phyloP scores from a whole-genome alignment of 2,113 vertebrate species.

The Nothoprocta pentlandii region DNA sequence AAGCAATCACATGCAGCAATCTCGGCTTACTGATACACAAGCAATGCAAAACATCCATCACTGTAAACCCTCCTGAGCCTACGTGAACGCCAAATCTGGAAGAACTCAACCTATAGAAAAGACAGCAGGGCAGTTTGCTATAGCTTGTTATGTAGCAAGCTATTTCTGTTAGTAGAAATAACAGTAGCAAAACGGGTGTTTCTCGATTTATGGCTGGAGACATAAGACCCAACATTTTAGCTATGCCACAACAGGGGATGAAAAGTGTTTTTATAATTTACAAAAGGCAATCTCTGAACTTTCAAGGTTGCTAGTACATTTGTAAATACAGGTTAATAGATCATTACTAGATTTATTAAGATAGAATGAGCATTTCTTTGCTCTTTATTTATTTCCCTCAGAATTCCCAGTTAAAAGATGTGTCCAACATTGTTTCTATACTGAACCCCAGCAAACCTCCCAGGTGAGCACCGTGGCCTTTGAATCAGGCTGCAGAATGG shows the following conservation, averaged over 20 bases:
- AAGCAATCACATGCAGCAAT: constrained; percentile 7
- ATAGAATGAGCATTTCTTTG: background rate
- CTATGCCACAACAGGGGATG: background rate
- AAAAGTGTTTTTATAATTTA: background rate
- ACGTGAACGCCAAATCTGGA: background rate
- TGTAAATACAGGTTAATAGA: background rate
- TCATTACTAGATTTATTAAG: constrained; percentile 5
- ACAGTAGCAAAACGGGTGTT: background rate
- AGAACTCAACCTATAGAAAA: background rate
- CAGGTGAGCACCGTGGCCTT: background rate
- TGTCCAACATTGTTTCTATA: background rate
- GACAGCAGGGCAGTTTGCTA: constrained; percentile 5
- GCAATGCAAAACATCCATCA: background rate
- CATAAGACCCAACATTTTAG: background rate
- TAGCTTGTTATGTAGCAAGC: constrained; percentile 9
- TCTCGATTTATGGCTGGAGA: background rate
- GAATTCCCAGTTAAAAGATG: background rate
- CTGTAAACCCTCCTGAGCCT: background rate
- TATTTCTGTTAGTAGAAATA: constrained; percentile 8
- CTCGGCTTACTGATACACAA: background rate
- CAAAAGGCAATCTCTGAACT: background rate
- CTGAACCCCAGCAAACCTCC: background rate
- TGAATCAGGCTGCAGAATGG: background rate
- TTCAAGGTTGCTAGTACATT: background rate
- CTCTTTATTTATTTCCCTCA: background rate